Conservation (phyloP, 2,888 invertebrate genomes). For the Drosophila trichaetosa region DNA sequence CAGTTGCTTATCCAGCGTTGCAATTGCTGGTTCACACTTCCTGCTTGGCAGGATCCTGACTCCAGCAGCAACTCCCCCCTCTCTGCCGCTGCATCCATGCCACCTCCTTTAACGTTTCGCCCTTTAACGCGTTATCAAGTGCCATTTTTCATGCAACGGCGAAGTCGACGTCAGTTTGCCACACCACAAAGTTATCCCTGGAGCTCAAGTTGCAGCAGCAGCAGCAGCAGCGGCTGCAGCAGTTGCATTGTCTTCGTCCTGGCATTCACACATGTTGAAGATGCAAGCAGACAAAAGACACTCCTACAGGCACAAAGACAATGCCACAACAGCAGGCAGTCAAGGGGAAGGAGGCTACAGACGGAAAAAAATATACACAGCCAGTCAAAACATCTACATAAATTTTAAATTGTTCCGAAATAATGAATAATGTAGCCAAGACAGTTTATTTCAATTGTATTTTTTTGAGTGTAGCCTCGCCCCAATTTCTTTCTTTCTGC, state of each 20-base stretch:
- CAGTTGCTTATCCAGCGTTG: constrained; percentile 42
- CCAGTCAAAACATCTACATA: not conserved
- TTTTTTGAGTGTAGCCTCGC: not conserved
- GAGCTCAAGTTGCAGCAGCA: constrained; percentile 15
- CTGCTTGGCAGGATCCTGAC: constrained; percentile 70
- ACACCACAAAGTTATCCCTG: constrained; percentile 71
- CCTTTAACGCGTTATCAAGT: constrained; percentile 67
- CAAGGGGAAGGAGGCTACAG: not conserved
- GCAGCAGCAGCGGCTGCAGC: not conserved
- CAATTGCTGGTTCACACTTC: constrained; percentile 71
- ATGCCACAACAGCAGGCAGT: not conserved
- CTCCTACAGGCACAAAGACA: constrained; percentile 9
- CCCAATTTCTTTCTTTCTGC: not conserved
- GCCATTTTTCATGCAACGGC: constrained; percentile 78
- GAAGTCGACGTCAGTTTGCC: constrained; percentile 53
- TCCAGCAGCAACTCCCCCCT: constrained; percentile 11
- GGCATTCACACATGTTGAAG: constrained; percentile 57
- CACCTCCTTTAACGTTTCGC: not conserved
- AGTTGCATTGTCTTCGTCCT: constrained; percentile 41
- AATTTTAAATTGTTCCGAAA: not conserved
- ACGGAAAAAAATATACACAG: not conserved
- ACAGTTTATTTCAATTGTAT: not conserved
- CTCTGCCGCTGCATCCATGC: not conserved
- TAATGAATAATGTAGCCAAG: not conserved
- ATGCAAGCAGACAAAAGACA: constrained; percentile 56